A percentile compares a stretch with the other conserved stretches of the same genome.
phyloP scores from a whole-genome alignment of 2,888 invertebrate genomes.

The Epistrophe eligans region DNA sequence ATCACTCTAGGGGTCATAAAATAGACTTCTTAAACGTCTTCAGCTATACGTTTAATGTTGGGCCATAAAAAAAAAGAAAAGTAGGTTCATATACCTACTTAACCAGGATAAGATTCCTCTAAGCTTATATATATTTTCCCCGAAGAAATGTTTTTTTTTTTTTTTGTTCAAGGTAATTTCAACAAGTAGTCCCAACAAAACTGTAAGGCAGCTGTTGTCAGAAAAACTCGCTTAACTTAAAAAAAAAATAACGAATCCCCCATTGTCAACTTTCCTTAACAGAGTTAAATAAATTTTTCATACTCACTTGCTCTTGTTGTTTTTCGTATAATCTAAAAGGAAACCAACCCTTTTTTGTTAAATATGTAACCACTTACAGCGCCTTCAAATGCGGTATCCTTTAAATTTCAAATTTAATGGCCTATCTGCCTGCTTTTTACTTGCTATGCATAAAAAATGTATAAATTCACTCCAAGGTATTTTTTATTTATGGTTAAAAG shows the following conservation, averaged over 20 bases:
- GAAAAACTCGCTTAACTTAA: neutral
- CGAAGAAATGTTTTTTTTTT: neutral
- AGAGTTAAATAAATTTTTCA: neutral
- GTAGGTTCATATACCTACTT: neutral
- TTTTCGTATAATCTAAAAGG: neutral
- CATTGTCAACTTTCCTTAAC: neutral
- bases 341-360: neutral
- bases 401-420: conserved; percentile 33
- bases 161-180: neutral
- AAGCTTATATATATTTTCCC: neutral
- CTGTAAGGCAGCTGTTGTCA: neutral
- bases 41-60: conserved; percentile 19
- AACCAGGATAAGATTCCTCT: neutral
- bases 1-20: conserved; percentile 48
- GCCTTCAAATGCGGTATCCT: conserved; percentile 35
- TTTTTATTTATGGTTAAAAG: conserved; percentile 1
- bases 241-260: neutral
- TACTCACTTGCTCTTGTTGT: conserved; percentile 3
- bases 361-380: conserved; percentile 15
- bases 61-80: conserved; percentile 12
- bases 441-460: conserved; percentile 15
- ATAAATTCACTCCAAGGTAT: conserved; percentile 6
- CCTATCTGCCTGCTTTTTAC: conserved; percentile 7
- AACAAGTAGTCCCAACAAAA: neutral
- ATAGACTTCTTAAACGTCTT: conserved; percentile 36